Evolutionary conservation across 2,113 vertebrate species (phyloP).

Genomic region (Sylvia atricapilla): DNA sequence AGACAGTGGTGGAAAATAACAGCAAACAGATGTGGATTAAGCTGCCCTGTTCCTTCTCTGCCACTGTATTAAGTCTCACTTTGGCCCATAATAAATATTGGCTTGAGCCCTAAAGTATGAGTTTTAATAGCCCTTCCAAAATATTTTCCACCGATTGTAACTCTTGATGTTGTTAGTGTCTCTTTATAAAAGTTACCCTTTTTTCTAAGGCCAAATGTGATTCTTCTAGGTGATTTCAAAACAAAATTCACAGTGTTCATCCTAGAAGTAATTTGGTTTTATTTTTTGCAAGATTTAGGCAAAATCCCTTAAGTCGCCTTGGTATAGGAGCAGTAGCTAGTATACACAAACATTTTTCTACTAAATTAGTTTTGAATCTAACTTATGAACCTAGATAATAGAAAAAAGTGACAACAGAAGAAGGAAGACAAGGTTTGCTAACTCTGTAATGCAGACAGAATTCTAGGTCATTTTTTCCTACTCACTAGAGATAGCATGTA

Average conservation of each 20-base stretch:
- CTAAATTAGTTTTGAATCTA: background rate
- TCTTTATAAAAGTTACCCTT: background rate
- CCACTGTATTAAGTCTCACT: background rate
- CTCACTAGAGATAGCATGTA: background rate
- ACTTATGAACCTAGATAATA: background rate
- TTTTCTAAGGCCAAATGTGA: background rate
- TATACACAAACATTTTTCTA: background rate
- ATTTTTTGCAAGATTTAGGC: background rate
- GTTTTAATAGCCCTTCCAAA: background rate
- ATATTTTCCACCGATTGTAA: conserved; percentile 16
- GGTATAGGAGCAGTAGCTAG: background rate
- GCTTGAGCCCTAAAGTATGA: background rate
- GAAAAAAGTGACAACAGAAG: background rate
- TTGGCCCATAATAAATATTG: background rate
- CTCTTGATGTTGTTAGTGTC: background rate
- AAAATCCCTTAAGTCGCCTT: background rate
- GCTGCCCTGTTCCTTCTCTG: background rate
- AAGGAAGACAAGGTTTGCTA: rapidly evolving
- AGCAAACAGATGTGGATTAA: conserved; percentile 6
- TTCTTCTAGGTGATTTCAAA: background rate
- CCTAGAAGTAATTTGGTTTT: background rate
- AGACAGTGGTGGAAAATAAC: conserved; percentile 12
- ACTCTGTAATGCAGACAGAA: background rate
- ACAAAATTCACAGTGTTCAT: background rate
- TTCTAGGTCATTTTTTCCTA: background rate